Base-by-base conservation (phyloP, 1,140 invertebrate species). In the Ceratosolen solmsi region DNA sequence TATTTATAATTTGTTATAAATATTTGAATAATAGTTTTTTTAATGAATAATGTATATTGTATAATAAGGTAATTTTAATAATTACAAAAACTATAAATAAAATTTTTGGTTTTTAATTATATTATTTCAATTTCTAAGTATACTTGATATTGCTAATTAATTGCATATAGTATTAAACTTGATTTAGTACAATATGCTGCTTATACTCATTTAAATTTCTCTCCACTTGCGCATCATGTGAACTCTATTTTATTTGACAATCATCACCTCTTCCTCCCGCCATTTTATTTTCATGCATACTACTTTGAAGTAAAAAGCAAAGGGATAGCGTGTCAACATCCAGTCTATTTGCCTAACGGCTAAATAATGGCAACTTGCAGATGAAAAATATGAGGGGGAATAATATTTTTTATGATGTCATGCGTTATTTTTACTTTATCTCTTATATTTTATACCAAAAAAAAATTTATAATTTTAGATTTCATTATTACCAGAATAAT, bases 101-200 rank as follows among this genome's bases (percentile, higher is more conserved):
- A n/a, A n/a, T n/a, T n/a, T n/a, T n/a, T n/a, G n/a, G n/a, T n/a
- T n/a, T n/a, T n/a, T n/a, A n/a, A n/a, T n/a, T n/a, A n/a, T n/a
- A 82, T 73, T 54, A 60, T 75, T 80, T 65, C 17, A 41, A 46
- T 77, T 60, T 77, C 0, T 30, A 65, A 46, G n/a, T 30, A 2
- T 63, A 63, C 15, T 20, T 46, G 60, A 84, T 84, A 79, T 86
- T 85, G 86, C 89, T 90, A 90, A 90, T 91, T 91, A 91, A 88
- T 89, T 87, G 8, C 8, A 85, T 86, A 86, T 86, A 87, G 87
- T 88, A 90, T 91, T 90, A 91, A 91, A 90, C 89, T 90, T 89
- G 86, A 90, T 90, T 91, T 87, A 91, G 86, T 88, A 87, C 90
- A 91, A 91, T 90, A 90, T 90, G 90, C 88, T 86, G 87, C 89